Base-by-base conservation (phyloP, 2,888 invertebrate species). In the Aquatica leii region DNA sequence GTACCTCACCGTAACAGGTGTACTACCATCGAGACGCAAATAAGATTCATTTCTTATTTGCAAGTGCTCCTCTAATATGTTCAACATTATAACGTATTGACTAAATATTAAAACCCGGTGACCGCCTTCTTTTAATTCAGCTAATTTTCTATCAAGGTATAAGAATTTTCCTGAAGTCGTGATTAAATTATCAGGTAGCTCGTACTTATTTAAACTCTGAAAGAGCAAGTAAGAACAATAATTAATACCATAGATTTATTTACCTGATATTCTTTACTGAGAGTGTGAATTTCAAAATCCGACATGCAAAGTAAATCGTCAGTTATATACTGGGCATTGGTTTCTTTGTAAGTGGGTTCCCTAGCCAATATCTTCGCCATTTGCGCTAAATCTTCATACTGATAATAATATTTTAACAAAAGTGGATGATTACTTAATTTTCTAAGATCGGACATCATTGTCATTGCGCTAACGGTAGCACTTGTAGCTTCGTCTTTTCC, bases 11-110 rank as follows among this genome's bases (percentile, higher is more conserved):
- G 87, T 85, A 5, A 96, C 95, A 0, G 94, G 92, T 0, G 97
- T 98, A 68, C 87, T 88, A 1, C 98, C 98, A 79, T 98, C 98
- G 12, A 98, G 84, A 50, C 98, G 86, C 67, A 94, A 82, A 81
- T 88, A 98, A 11, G 87, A 86, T 79, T 93, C 85, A 0, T 87
- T 85, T 41, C 90, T 86, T 56, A 92, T 84, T n/a, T 84, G 83
- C 72, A 98, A 84, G 83, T 94, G 98, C 48, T 91, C 91, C 82
- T 97, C 95, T 71, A 98, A 82, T 69, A 98, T 87, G 82, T 98
- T 96, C 78, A 98, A 85, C 86, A 98, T 88, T 87, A 96, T 95
- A 31, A 94, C 94, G 83, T 98, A 98, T 85, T 98, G 98, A 79
- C 95, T 96, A 84, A 98, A 98, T 70, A 98, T 86, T 62, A 98